Percentiles rank a stretch among this genome's conserved stretches.
phyloP scores from a whole-genome alignment of 2,888 invertebrate genomes.

The Chrysolina haemoptera region DNA sequence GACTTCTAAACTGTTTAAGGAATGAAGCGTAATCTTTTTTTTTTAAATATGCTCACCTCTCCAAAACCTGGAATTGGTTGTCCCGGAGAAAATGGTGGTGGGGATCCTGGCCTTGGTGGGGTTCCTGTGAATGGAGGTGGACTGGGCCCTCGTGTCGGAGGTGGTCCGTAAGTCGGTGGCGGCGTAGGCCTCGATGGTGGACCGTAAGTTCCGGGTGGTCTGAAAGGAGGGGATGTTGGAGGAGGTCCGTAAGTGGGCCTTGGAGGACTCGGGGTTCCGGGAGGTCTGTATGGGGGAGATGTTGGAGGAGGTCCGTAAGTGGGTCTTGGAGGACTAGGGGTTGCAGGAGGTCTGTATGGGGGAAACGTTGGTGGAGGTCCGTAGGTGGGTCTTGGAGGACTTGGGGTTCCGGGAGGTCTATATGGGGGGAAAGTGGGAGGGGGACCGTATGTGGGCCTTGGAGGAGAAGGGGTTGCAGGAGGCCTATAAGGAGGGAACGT shows the following conservation, averaged over 20 bases:
- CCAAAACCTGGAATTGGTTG: conserved; percentile 53
- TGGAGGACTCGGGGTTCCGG: conserved; percentile 43
- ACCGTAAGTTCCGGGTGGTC: conserved; percentile 37
- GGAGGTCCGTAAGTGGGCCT: conserved; percentile 35
- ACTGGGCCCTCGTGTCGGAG: conserved; percentile 40
- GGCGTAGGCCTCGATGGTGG: conserved; percentile 48
- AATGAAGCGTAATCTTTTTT: neutral
- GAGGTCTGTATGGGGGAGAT: conserved; percentile 41
- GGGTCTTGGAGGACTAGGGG: conserved; percentile 36
- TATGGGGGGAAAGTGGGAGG: conserved; percentile 38
- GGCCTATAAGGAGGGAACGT: conserved; percentile 39
- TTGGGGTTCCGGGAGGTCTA: conserved; percentile 53
- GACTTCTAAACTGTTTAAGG: too few relatives aligned
- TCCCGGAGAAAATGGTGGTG: conserved; percentile 49
- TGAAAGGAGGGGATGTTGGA: conserved; percentile 42
- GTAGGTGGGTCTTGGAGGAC: conserved; percentile 54
- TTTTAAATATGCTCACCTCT: conserved; percentile 51
- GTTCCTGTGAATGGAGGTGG: conserved; percentile 43
- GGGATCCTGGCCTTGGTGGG: conserved; percentile 43
- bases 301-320: conserved; percentile 42
- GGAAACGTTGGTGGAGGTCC: conserved; percentile 49
- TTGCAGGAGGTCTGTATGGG: conserved; percentile 50
- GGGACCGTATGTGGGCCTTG: conserved; percentile 46
- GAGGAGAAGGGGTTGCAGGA: conserved; percentile 56
- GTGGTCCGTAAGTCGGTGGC: conserved; percentile 47